These are phyloP conservation scores for Willisornis vidua DNA, from an alignment of 2,113 vertebrate species.

Conservation along the genomic window DNA sequence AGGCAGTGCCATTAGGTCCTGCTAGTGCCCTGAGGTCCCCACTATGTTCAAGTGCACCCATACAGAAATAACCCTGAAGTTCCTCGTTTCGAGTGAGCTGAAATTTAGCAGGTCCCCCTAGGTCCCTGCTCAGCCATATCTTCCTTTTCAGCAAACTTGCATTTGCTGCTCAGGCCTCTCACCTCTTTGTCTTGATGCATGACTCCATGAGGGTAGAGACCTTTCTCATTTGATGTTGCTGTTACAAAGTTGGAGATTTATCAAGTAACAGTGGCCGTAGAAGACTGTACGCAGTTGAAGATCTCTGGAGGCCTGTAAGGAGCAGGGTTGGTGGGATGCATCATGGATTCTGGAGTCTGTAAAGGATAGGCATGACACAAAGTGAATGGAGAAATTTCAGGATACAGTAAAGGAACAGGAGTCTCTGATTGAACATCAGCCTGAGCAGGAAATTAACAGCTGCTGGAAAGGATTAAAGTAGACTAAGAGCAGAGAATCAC, in stretches of 20 bases:
- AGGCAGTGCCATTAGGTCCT: background rate
- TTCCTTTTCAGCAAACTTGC: background rate
- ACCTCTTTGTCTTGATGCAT: background rate
- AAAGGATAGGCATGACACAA: background rate
- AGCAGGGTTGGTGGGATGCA: background rate
- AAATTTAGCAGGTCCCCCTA: background rate
- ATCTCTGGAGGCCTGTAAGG: background rate
- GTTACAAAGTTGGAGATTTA: background rate
- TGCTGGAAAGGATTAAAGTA: background rate
- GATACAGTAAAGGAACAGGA: background rate
- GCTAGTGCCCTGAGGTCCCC: background rate
- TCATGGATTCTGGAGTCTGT: background rate
- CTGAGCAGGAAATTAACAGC: background rate
- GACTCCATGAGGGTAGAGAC: background rate
- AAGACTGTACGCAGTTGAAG: background rate
- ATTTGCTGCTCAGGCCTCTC: background rate
- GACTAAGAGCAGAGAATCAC: background rate
- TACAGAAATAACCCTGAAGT: background rate
- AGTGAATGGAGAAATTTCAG: background rate
- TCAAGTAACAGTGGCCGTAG: background rate
- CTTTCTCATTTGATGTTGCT: background rate
- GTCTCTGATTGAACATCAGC: background rate
- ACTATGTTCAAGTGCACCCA: background rate
- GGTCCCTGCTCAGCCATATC: background rate
- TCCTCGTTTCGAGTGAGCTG: background rate